These are phyloP conservation scores for Plecotus auritus DNA, from an alignment of 2,113 vertebrate species.

Conservation along the genomic window DNA sequence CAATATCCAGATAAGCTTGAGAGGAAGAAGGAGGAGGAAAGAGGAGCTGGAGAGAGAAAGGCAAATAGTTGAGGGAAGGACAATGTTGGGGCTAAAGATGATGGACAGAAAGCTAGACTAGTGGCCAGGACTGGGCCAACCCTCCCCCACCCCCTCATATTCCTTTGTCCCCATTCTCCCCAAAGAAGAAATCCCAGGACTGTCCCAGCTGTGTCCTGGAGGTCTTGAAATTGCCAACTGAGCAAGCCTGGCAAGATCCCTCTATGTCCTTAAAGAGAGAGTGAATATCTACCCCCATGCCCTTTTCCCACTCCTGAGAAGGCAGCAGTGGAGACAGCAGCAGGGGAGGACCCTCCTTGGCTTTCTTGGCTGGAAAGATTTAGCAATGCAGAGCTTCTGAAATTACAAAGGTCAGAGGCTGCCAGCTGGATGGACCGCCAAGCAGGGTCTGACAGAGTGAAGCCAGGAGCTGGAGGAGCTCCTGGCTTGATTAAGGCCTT, in stretches of 20 bases:
- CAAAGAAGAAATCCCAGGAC: not conserved
- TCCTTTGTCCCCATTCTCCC: too few species aligned
- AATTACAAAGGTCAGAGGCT: not conserved
- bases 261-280: not conserved
- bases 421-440: not conserved
- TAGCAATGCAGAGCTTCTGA: not conserved
- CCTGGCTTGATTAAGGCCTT: too few species aligned
- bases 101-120: not conserved
- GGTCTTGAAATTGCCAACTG: not conserved
- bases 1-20: not conserved
- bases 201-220: not conserved
- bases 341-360: not conserved
- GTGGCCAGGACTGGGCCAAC: not conserved
- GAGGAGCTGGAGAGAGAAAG: not conserved
- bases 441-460: not conserved
- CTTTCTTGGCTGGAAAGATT: not conserved
- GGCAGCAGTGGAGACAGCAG: too few species aligned
- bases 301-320: not conserved
- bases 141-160: not conserved
- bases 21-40: not conserved
- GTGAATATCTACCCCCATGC: not conserved
- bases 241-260: not conserved
- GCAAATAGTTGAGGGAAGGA: not conserved
- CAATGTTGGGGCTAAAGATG: not conserved
- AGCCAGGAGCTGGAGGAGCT: not conserved